Conservation (phyloP, 2,113 vertebrate species). For the Embiotoca jacksoni region DNA sequence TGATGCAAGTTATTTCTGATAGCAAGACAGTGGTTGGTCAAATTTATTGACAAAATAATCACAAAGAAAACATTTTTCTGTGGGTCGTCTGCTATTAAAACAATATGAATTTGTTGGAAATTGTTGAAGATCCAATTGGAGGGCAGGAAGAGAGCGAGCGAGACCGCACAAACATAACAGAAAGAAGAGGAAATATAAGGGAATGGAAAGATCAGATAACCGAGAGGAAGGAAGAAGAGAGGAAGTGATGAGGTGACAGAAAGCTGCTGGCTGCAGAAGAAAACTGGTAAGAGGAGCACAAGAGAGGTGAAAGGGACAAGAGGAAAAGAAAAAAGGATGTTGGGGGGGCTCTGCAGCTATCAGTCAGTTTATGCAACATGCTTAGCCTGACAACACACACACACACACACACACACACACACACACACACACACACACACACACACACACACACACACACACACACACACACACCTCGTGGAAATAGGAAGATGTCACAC, state of each 20-base stretch:
- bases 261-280: constrained; percentile 41
- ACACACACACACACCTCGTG: constrained; percentile 2
- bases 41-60: no score
- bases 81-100: no score
- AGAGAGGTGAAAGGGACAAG: constrained; percentile 29
- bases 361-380: constrained; percentile 42
- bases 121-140: neutral
- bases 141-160: constrained; percentile 1
- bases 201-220: constrained; percentile 28
- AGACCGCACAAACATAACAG: constrained; percentile 29
- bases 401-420: constrained; percentile 23
- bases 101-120: neutral
- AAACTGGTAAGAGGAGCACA: constrained; percentile 24
- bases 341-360: constrained; percentile 35
- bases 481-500: no score
- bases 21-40: no score
- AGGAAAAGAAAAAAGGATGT: constrained; percentile 45
- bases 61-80: no score
- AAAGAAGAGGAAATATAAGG: neutral
- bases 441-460: constrained; percentile 39
- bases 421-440: constrained; percentile 45
- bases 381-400: constrained; percentile 35
- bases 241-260: constrained; percentile 44
- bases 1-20: no score
- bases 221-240: constrained; percentile 37